phyloP scores from a whole-genome alignment of 2,113 vertebrate genomes.

The Ictalurus furcatus region DNA sequence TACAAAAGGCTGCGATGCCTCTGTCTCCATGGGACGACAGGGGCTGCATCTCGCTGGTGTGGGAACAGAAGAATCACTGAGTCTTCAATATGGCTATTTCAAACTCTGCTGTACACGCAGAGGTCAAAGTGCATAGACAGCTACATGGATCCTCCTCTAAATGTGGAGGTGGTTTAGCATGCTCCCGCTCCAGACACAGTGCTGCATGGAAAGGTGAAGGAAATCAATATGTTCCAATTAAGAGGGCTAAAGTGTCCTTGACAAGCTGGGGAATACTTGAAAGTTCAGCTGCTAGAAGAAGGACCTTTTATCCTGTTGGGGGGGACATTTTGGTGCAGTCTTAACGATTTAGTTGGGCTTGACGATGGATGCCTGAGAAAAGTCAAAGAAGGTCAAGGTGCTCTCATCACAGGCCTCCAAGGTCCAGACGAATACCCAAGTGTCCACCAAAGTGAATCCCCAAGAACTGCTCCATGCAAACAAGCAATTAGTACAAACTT shows the following conservation, averaged over 20 bases:
- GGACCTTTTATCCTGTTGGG: conserved; percentile 31
- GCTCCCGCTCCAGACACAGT: conserved; percentile 62
- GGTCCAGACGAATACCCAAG: conserved; percentile 13
- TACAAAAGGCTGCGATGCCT: conserved; percentile 56
- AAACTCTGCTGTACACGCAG: conserved; percentile 70
- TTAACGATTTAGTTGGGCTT: conserved; percentile 27
- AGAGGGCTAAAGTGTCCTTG: conserved; percentile 50
- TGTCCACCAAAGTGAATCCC: conserved; percentile 33
- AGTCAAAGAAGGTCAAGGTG: conserved; percentile 37
- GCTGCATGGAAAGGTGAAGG: conserved; percentile 62
- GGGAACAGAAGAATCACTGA: conserved; percentile 64
- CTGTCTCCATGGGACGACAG: conserved; percentile 56
- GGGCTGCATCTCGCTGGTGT: conserved; percentile 72
- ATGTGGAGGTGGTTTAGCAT: conserved; percentile 63
- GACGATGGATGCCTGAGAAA: conserved; percentile 33
- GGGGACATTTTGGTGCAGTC: conserved; percentile 24
- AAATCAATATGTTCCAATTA: conserved; percentile 64
- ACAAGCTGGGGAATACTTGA: conserved; percentile 52
- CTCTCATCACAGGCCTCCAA: conserved; percentile 39
- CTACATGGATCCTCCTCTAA: conserved; percentile 66
- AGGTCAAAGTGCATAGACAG: conserved; percentile 81
- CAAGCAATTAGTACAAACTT: conserved; percentile 14
- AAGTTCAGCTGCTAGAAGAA: conserved; percentile 50
- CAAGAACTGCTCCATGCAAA: conserved; percentile 29
- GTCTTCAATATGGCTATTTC: conserved; percentile 79